These are phyloP conservation scores for Phalacrocorax carbo DNA, from an alignment of 2,113 vertebrate genomes.

Conservation along the genomic window DNA sequence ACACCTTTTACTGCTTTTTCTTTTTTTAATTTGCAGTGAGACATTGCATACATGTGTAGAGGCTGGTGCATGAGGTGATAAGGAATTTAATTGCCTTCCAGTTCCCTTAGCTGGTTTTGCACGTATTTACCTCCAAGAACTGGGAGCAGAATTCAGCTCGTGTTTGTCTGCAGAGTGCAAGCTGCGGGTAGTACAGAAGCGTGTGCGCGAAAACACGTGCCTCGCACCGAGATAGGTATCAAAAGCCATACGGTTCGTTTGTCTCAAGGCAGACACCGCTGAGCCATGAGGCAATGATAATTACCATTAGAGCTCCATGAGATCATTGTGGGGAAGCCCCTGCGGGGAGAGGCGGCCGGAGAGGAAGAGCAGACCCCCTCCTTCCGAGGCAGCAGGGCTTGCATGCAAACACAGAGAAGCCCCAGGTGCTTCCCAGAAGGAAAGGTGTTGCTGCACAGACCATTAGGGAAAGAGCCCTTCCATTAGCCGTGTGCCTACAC, in stretches of 20 bases:
- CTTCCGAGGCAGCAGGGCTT: not conserved
- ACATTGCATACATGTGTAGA: not conserved
- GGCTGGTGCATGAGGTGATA: not conserved
- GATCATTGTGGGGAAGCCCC: not conserved
- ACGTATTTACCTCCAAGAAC: not conserved
- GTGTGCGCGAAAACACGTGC: accelerated
- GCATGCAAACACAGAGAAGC: not conserved
- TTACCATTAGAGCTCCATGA: not conserved
- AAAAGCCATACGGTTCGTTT: not conserved
- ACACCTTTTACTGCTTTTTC: not conserved
- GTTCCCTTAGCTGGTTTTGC: not conserved
- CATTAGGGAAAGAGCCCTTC: not conserved
- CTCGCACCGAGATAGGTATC: not conserved
- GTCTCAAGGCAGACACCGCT: not conserved
- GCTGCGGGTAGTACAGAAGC: not conserved
- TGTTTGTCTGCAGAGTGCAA: not conserved
- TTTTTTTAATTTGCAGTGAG: not conserved
- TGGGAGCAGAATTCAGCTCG: not conserved
- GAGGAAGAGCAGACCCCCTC: not conserved
- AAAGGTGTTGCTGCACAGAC: not conserved
- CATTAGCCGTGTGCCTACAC: not conserved
- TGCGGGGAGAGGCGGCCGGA: accelerated
- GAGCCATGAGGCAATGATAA: not conserved
- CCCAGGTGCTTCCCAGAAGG: not conserved
- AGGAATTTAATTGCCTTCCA: not conserved